These are phyloP conservation scores for Lepidotrigona ventralis DNA, from an alignment of 1,140 invertebrate genomes.

Conservation along the genomic window DNA sequence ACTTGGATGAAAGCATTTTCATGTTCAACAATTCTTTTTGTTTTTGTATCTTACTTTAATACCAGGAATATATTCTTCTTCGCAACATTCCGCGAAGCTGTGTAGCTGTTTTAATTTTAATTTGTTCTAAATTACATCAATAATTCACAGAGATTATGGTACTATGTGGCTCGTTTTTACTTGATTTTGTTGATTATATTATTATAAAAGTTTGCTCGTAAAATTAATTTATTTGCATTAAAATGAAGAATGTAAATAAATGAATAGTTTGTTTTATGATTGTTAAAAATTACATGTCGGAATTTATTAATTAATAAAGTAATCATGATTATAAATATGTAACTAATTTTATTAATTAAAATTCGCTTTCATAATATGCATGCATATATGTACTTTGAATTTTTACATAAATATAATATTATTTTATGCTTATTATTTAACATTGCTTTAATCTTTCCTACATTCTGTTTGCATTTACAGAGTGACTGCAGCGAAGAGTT, in stretches of 20 bases:
- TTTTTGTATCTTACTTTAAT: constrained; percentile 55
- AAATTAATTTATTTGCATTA: not conserved
- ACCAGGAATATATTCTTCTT: constrained; percentile 19
- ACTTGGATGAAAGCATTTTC: constrained; percentile 83
- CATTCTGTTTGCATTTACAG: constrained; percentile 75
- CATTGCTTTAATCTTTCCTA: constrained; percentile 31
- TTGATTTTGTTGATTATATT: not conserved
- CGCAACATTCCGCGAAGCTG: constrained; percentile 33
- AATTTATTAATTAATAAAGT: not conserved
- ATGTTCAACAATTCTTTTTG: constrained; percentile 48
- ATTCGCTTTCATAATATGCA: constrained; percentile 21
- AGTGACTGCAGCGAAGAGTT: constrained; percentile 83
- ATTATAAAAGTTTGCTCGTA: not conserved
- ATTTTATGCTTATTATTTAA: constrained; percentile 21
- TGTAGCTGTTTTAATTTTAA: constrained; percentile 13
- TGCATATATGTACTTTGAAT: constrained; percentile 22
- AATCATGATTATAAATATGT: not conserved
- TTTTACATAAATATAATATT: constrained; percentile 39
- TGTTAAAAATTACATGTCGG: not conserved
- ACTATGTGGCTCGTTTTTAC: not conserved
- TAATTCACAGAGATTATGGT: constrained; percentile 38
- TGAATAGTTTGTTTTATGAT: not conserved
- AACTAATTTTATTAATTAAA: constrained; percentile 52
- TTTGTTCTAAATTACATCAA: constrained; percentile 22
- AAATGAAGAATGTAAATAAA: not conserved